Percentiles rank a stretch among this genome's conserved stretches.
phyloP scores from a whole-genome alignment of 2,888 invertebrate genomes.

The Hirtodrosophila confusa region DNA sequence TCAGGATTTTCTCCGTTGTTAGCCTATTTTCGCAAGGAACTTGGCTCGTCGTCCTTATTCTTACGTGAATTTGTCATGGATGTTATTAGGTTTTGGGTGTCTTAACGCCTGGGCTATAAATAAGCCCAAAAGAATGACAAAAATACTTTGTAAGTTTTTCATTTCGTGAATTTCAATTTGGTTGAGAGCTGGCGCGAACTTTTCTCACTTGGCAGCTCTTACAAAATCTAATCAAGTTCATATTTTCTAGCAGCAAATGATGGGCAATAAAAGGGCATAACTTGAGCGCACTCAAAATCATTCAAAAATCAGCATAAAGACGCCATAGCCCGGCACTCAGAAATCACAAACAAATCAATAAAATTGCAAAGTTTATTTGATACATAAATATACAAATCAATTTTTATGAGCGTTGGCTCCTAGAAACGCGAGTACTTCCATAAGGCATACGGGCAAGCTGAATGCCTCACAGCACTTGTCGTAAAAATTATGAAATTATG shows the following conservation, averaged over 20 bases:
- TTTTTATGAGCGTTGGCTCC: conserved; percentile 52
- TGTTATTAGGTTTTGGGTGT: conserved; percentile 20
- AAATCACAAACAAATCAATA: conserved; percentile 67
- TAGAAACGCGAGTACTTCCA: conserved; percentile 32
- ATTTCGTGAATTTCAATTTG: conserved; percentile 50
- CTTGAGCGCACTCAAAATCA: conserved; percentile 15
- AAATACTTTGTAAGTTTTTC: conserved; percentile 21
- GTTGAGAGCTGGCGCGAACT: conserved; percentile 38
- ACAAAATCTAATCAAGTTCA: conserved; percentile 31
- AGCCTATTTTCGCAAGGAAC: conserved; percentile 35
- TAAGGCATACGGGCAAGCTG: conserved; percentile 25
- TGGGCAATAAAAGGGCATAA: conserved; percentile 25
- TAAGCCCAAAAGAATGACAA: conserved; percentile 21
- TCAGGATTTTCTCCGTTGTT: conserved; percentile 8
- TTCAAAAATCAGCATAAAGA: conserved; percentile 30
- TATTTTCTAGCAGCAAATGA: conserved; percentile 19
- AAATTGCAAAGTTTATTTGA: conserved; percentile 69
- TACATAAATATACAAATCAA: conserved; percentile 74
- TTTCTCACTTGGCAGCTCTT: conserved; percentile 36
- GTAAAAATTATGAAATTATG: conserved; percentile 73
- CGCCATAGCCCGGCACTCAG: conserved; percentile 26
- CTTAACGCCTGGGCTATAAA: conserved; percentile 40
- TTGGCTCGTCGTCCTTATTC: conserved; percentile 24
- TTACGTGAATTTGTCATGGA: conserved; percentile 8
- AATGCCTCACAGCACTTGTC: conserved; percentile 50